These are phyloP conservation scores for Phytoseiulus persimilis DNA, from an alignment of 2,888 invertebrate genomes.

Conservation along the genomic window DNA sequence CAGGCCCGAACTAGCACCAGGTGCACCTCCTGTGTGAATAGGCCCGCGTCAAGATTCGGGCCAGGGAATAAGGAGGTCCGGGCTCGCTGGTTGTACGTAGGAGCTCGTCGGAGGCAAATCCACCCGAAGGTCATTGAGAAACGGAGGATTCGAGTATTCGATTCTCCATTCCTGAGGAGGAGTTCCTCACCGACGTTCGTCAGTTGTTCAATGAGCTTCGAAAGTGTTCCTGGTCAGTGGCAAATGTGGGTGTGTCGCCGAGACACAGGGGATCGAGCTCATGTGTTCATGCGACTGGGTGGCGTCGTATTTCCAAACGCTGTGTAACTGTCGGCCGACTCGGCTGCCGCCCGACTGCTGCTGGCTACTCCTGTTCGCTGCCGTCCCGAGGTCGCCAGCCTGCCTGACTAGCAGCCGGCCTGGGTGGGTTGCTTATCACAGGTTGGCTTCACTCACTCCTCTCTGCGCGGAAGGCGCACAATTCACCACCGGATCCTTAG, in stretches of 20 bases:
- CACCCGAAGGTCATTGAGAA: background rate
- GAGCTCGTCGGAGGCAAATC: background rate
- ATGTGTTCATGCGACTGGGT: slow-evolving; percentile 5
- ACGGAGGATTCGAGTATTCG: background rate
- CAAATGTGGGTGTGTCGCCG: background rate
- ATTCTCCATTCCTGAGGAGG: background rate
- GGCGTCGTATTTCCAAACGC: background rate
- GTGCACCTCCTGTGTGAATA: no score
- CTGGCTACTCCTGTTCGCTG: background rate
- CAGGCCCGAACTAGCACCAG: no score
- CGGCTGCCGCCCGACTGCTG: background rate
- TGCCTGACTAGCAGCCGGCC: background rate
- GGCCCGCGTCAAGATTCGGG: no score
- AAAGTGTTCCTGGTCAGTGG: slow-evolving; percentile 5
- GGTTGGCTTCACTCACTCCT: background rate
- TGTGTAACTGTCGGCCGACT: background rate
- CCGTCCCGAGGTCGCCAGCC: background rate
- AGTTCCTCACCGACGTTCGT: background rate
- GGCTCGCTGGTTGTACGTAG: no score
- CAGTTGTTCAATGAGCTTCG: background rate
- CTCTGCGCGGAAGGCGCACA: no score
- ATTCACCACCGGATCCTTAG: no score
- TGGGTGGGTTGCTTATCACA: background rate
- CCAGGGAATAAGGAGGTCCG: no score
- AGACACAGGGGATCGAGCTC: background rate